Conservation (phyloP, 2,888 invertebrate species). For the Bombylius discolor region DNA sequence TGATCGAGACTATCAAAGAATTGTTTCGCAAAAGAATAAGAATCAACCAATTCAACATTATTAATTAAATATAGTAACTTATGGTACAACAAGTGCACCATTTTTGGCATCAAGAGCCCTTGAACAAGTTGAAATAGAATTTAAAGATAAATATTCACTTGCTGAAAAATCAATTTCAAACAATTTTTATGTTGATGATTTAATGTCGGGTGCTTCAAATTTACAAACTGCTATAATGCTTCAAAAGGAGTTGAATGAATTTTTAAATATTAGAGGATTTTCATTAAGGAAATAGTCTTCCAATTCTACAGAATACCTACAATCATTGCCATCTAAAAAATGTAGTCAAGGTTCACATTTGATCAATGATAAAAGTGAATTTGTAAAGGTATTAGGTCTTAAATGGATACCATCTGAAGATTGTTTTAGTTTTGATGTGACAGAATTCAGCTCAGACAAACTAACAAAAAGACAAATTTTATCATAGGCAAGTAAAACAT, state of each 20-base stretch:
- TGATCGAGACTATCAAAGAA: conserved; percentile 9
- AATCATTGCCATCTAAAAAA: too few relatives aligned
- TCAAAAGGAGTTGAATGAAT: background rate
- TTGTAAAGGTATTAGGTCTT: background rate
- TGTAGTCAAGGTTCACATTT: too few relatives aligned
- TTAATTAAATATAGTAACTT: conserved; percentile 1
- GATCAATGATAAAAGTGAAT: background rate
- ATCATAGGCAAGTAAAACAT: background rate
- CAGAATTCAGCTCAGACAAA: background rate
- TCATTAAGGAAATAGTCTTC: background rate
- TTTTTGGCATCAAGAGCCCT: too few relatives aligned
- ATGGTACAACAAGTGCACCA: too few relatives aligned
- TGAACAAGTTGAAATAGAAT: too few relatives aligned
- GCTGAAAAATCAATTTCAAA: background rate
- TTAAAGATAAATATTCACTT: too few relatives aligned
- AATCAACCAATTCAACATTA: background rate
- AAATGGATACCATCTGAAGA: too few relatives aligned
- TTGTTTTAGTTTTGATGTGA: background rate
- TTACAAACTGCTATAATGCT: background rate
- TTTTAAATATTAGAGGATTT: background rate
- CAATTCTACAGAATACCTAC: too few relatives aligned
- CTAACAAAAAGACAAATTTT: background rate
- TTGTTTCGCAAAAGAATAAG: background rate
- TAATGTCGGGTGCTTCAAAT: background rate
- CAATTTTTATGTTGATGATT: conserved; percentile 11